These are phyloP conservation scores for Sebastes vulpes DNA, from an alignment of 2,797 vertebrate genomes.

Conservation along the genomic window DNA sequence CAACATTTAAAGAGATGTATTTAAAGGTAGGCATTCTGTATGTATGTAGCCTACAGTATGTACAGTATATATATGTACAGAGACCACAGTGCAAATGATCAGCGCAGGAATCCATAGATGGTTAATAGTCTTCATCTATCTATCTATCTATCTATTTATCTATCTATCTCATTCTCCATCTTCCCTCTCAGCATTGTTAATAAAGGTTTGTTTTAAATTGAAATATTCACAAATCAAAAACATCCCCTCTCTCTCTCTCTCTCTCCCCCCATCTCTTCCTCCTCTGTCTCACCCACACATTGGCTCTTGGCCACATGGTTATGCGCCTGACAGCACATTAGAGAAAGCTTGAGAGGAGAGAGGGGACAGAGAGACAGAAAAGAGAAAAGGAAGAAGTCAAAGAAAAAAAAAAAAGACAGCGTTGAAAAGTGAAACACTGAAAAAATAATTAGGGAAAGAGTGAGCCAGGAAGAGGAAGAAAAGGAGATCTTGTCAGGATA, in stretches of 20 bases:
- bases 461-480: neutral
- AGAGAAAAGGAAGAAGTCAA: constrained; percentile 3
- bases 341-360: constrained; percentile 3
- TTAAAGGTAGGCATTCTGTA: too few relatives aligned
- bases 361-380: neutral
- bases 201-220: neutral
- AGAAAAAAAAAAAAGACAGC: neutral
- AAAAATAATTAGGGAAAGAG: constrained; percentile 7
- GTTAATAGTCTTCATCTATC: too few relatives aligned
- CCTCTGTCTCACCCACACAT: constrained; percentile 34
- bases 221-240: constrained; percentile 26
- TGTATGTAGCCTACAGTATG: too few relatives aligned
- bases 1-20: too few relatives aligned
- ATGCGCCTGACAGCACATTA: constrained; percentile 33
- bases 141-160: too few relatives aligned
- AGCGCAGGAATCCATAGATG: too few relatives aligned
- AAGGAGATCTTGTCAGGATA: constrained; percentile 14
- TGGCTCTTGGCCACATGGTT: constrained; percentile 39
- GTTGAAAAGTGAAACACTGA: neutral
- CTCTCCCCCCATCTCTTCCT: neutral
- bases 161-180: neutral
- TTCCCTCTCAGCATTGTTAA: neutral
- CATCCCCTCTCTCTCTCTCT: neutral
- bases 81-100: too few relatives aligned
- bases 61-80: too few relatives aligned